Evolutionary conservation across 2,113 vertebrate genomes (phyloP).

Genomic region (Carettochelys insculpta): DNA sequence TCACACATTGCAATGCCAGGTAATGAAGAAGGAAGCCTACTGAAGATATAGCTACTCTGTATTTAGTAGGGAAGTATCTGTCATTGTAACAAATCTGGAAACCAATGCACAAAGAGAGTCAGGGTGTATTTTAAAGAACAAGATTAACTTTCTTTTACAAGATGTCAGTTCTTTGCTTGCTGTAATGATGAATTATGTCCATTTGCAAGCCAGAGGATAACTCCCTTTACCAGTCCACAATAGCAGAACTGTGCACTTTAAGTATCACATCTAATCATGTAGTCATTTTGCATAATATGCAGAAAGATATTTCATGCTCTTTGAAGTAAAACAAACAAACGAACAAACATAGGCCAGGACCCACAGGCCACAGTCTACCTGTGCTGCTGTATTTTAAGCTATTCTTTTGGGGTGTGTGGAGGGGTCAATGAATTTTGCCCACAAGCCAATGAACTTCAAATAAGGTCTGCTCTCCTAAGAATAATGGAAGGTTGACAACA

Average conservation of each 20-base stretch:
- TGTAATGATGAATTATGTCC: neutral
- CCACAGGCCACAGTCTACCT: slow-evolving; percentile 34
- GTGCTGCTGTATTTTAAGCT: slow-evolving; percentile 25
- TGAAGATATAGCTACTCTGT: neutral
- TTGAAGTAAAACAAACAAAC: slow-evolving; percentile 43
- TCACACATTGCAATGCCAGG: neutral
- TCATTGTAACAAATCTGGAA: neutral
- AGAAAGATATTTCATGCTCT: slow-evolving; percentile 44
- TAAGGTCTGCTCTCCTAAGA: neutral
- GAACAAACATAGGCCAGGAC: slow-evolving; percentile 53
- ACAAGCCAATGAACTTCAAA: slow-evolving; percentile 51
- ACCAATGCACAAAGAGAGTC: neutral
- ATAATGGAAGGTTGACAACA: slow-evolving; percentile 5
- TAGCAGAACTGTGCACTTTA: neutral
- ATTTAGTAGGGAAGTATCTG: neutral
- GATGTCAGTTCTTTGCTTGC: neutral
- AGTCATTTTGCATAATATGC: neutral
- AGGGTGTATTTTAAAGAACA: neutral
- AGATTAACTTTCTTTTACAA: neutral
- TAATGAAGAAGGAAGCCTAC: neutral
- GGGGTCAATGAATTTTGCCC: slow-evolving; percentile 32
- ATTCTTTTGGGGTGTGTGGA: neutral
- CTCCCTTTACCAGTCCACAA: neutral
- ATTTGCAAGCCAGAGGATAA: slow-evolving; percentile 10
- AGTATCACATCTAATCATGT: neutral